Evolutionary conservation across 2,113 vertebrate genomes (phyloP), one percentile per base, ranked within the genome.

Genomic region (Sander vitreus): DNA sequence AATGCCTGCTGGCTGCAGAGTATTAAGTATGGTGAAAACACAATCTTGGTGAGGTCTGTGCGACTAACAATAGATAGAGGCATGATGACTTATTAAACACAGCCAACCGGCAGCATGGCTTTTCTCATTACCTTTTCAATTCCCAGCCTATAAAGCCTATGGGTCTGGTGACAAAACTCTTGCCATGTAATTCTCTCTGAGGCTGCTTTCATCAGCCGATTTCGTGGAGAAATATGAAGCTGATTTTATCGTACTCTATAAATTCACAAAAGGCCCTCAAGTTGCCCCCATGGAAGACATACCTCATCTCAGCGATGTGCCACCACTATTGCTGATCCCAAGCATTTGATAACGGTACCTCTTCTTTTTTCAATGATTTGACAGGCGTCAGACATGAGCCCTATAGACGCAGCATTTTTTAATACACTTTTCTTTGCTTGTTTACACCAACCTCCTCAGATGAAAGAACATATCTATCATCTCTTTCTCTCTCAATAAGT

Each of bases 311-410:
- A 88, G 78, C 90, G 89, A 88, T 92, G 94, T 92, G 89, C 88
- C 92, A 87, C 82, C 82, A 86, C 91, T 95, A 95, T 95, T 93
- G 50, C 90, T 95, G 95, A 96, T 97, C 94, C 91, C 87, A 68
- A 89, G 90, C 95, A 93, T 97, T 90, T 96, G 96, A 97, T 96
- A 96, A 96, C 78, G 88, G 85, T 92, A 93, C 86, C 94, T 94
- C 91, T 94, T 67, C 89, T 93, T 96, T 96, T 96, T 96, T 95
- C 82, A 94, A 95, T 93, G 93, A 91, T 95, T 95, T 96, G 96
- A 96, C 96, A 97, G 95, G 94, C 95, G 88, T 95, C 96, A 97
- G 93, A 94, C 90, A 92, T 90, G 85, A 92, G 93, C 93, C 91
- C 93, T 91, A 87, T 91, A 93, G 86, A 92, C 89, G 91, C 76